Conservation (phyloP, 2,888 invertebrate genomes). For the Eupithecia tripunctaria region DNA sequence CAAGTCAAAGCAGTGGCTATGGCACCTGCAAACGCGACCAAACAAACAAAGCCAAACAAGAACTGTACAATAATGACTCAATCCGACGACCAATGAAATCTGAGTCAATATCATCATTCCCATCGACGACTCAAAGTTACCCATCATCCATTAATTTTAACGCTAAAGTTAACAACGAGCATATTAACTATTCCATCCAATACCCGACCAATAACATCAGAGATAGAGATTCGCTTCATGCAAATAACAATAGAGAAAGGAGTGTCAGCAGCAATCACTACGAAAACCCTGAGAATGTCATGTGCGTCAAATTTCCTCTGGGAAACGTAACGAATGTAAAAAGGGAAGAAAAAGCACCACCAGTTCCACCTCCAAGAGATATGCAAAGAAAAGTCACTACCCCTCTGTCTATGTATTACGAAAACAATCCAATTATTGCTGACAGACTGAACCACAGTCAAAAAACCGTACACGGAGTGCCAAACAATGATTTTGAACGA, state of each 20-base stretch:
- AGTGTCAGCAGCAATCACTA: slow-evolving; percentile 68
- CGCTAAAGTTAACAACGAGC: slow-evolving; percentile 82
- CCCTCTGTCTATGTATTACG: slow-evolving; percentile 80
- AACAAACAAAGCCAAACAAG: slow-evolving; percentile 75
- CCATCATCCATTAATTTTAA: slow-evolving; percentile 83
- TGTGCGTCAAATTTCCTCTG: slow-evolving; percentile 82
- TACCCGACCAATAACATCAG: slow-evolving; percentile 68
- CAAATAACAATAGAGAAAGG: slow-evolving; percentile 71
- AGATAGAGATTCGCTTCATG: slow-evolving; percentile 69
- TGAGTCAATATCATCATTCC: slow-evolving; percentile 81
- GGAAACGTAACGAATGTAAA: slow-evolving; percentile 76
- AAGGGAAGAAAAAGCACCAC: slow-evolving; percentile 85
- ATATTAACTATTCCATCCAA: slow-evolving; percentile 80
- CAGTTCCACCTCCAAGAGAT: slow-evolving; percentile 92
- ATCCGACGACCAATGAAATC: slow-evolving; percentile 74
- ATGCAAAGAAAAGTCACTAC: slow-evolving; percentile 86
- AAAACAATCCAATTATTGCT: slow-evolving; percentile 66
- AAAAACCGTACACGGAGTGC: slow-evolving; percentile 70
- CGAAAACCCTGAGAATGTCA: slow-evolving; percentile 73
- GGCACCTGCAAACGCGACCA: slow-evolving; percentile 79
- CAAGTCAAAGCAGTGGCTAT: slow-evolving; percentile 80
- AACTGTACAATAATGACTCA: slow-evolving; percentile 62
- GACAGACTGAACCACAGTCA: slow-evolving; percentile 65
- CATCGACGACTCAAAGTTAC: slow-evolving; percentile 81
- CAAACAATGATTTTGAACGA: slow-evolving; percentile 79